Evolutionary conservation across 2,888 invertebrate species (phyloP).

Genomic region (Periphyllus acericola): DNA sequence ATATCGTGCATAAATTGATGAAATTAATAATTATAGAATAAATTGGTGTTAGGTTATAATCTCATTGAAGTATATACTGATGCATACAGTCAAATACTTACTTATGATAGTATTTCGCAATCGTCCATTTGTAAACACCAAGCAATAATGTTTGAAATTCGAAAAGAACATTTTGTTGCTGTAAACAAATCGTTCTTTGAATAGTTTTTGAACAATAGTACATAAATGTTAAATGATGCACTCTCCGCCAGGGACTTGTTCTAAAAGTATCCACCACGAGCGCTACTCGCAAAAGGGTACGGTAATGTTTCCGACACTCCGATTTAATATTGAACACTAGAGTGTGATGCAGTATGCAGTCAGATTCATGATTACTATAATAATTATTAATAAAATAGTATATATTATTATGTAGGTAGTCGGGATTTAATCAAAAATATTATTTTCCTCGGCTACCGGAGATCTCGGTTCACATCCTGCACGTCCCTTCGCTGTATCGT

Average conservation of each 20-base stretch:
- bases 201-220: neutral
- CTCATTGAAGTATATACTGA: no score
- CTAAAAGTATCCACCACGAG: neutral
- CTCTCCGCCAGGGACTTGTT: constrained; percentile 16
- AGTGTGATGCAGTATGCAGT: neutral
- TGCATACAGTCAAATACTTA: no score
- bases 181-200: neutral
- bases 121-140: no score
- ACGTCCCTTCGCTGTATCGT: neutral
- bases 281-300: neutral
- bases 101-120: no score
- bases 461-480: neutral
- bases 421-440: neutral
- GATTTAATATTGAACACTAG: neutral
- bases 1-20: no score
- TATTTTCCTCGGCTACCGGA: neutral
- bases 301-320: neutral
- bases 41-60: no score
- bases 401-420: neutral
- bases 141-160: no score
- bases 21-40: no score
- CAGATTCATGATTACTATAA: no score
- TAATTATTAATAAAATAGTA: neutral
- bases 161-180: no score
- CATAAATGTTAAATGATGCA: no score